Evolutionary conservation across 2,113 vertebrate genomes (phyloP).

Genomic region (Sinosuthora webbiana): DNA sequence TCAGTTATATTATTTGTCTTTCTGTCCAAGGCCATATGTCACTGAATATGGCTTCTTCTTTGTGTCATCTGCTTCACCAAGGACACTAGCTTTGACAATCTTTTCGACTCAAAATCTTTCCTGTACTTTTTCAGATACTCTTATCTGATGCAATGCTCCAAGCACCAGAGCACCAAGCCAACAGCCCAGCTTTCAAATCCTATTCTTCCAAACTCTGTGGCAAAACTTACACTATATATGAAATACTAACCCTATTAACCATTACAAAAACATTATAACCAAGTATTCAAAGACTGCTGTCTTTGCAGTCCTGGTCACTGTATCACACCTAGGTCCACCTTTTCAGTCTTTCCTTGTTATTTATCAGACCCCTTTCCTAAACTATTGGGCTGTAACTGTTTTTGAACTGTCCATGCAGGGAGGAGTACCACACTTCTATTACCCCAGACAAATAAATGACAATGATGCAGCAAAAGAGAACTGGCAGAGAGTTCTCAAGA

Average conservation of each 20-base stretch:
- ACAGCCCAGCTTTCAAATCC: not conserved
- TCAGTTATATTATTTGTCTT: not conserved
- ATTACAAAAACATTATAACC: not conserved
- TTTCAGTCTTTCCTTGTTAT: not conserved
- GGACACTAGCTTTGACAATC: not conserved
- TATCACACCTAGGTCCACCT: not conserved
- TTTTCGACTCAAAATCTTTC: not conserved
- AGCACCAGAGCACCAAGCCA: not conserved
- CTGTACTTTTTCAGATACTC: not conserved
- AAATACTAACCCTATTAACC: not conserved
- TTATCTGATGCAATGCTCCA: not conserved
- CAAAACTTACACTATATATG: not conserved
- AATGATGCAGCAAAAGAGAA: not conserved
- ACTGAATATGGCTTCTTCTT: too few species aligned
- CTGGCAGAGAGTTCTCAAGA: not conserved
- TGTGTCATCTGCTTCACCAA: not conserved
- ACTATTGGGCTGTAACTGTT: not conserved
- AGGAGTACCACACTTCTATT: not conserved
- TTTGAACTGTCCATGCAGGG: not conserved
- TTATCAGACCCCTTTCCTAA: not conserved
- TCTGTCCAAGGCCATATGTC: not conserved
- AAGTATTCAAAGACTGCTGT: not conserved
- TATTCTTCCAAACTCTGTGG: not conserved
- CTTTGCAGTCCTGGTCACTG: not conserved
- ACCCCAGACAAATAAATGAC: not conserved